Percentiles rank a stretch among this genome's conserved stretches.
Evolutionary conservation across 2,888 invertebrate genomes (phyloP).

Genomic region (Plusia festucae): DNA sequence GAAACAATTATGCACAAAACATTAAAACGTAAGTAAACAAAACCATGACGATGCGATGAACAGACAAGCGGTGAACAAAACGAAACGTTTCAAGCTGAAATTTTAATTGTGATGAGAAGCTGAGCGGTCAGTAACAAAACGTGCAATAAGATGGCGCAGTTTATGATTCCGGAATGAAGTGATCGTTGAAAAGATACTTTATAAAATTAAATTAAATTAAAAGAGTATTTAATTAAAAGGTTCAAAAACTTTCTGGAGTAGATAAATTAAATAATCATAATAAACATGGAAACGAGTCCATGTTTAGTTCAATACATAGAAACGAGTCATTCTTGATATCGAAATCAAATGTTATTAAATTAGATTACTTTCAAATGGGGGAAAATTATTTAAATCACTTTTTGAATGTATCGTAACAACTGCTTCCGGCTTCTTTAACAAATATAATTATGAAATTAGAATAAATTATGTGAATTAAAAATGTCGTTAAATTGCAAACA

Average conservation of each 20-base stretch:
- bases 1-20: conserved; percentile 36
- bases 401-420: conserved; percentile 2
- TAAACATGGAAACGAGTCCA: no score
- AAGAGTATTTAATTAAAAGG: no score
- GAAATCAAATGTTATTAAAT: no score
- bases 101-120: conserved; percentile 62
- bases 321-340: conserved; percentile 7
- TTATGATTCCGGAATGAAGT: conserved; percentile 45
- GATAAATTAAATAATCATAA: no score
- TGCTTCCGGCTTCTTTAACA: background rate
- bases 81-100: conserved; percentile 52
- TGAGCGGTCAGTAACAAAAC: conserved; percentile 62
- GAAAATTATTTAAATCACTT: background rate
- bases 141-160: conserved; percentile 64
- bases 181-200: conserved; percentile 26
- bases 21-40: conserved; percentile 42
- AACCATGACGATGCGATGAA: conserved; percentile 44
- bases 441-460: background rate
- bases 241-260: no score
- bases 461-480: background rate
- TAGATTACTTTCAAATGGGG: background rate
- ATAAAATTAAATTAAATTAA: conserved; percentile 13
- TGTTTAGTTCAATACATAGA: no score
- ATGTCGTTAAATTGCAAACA: background rate
- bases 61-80: conserved; percentile 60